These are phyloP conservation scores for Drosophila grimshawi DNA, from an alignment of 1,140 invertebrate genomes.

Conservation along the genomic window DNA sequence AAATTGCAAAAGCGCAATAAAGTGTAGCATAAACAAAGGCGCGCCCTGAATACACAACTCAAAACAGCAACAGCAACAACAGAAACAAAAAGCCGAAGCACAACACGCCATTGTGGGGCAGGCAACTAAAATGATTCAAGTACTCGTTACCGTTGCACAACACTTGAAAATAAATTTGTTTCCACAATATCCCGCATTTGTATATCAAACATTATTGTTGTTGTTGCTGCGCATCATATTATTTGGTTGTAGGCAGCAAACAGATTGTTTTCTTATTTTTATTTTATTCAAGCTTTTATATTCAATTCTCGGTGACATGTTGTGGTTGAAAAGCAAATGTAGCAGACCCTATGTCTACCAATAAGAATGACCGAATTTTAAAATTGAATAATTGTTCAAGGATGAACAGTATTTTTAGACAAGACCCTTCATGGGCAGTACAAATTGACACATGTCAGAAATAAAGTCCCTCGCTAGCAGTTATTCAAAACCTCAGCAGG, in stretches of 20 bases:
- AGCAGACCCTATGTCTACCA: neutral
- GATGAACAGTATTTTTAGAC: too few relatives aligned
- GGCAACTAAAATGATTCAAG: conserved; percentile 58
- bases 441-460: too few relatives aligned
- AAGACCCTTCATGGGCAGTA: too few relatives aligned
- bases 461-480: too few relatives aligned
- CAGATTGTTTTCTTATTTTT: conserved; percentile 43
- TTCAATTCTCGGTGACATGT: conserved; percentile 45
- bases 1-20: conserved; percentile 83
- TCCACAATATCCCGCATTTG: conserved; percentile 60
- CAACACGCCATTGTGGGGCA: conserved; percentile 5
- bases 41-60: conserved; percentile 64
- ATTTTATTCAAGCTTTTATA: conserved; percentile 53
- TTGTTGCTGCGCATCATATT: conserved; percentile 32
- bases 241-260: conserved; percentile 45
- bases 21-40: conserved; percentile 83
- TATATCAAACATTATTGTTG: conserved; percentile 46
- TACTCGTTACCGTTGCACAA: conserved; percentile 51
- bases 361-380: too few relatives aligned
- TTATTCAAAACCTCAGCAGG: too few relatives aligned
- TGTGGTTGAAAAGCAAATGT: neutral
- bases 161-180: conserved; percentile 80
- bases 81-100: neutral
- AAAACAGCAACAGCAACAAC: conserved; percentile 2
- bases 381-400: too few relatives aligned